These are phyloP conservation scores for Heterodera schachtii DNA, from an alignment of 1,140 invertebrate genomes.

Conservation along the genomic window DNA sequence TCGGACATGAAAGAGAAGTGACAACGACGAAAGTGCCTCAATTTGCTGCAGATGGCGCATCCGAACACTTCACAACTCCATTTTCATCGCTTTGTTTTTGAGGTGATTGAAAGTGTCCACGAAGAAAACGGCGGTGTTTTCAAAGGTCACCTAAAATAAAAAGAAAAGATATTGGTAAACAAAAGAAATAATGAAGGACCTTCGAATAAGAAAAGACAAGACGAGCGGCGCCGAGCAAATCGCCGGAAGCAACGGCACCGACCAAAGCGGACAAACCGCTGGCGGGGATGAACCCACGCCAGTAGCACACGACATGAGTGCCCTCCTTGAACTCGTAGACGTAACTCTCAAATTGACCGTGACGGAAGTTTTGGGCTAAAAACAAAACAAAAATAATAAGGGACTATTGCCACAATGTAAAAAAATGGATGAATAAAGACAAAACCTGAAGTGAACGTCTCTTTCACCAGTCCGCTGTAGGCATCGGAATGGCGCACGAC, in stretches of 20 bases:
- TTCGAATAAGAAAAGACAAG: constrained; percentile 36
- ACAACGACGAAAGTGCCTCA: too few species aligned
- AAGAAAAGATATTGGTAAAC: neutral
- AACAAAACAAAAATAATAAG: neutral
- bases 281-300: constrained; percentile 51
- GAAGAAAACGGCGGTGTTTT: constrained; percentile 24
- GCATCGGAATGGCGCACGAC: constrained; percentile 43
- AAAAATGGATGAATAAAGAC: too few species aligned
- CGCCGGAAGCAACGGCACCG: constrained; percentile 43
- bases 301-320: constrained; percentile 47
- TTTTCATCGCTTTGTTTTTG: constrained; percentile 47
- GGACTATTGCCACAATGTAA: too few species aligned
- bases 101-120: constrained; percentile 39
- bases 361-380: constrained; percentile 53
- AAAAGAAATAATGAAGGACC: neutral
- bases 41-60: too few species aligned
- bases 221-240: constrained; percentile 39
- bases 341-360: constrained; percentile 52
- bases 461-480: constrained; percentile 34
- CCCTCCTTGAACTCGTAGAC: constrained; percentile 46
- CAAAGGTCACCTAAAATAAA: constrained; percentile 29
- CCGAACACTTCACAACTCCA: constrained; percentile 32
- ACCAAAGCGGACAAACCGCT: constrained; percentile 33
- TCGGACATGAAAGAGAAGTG: neutral
- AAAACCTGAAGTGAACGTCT: constrained; percentile 42